Conservation (phyloP, 1,140 invertebrate species). For the Aphelenchoides fujianensis region DNA sequence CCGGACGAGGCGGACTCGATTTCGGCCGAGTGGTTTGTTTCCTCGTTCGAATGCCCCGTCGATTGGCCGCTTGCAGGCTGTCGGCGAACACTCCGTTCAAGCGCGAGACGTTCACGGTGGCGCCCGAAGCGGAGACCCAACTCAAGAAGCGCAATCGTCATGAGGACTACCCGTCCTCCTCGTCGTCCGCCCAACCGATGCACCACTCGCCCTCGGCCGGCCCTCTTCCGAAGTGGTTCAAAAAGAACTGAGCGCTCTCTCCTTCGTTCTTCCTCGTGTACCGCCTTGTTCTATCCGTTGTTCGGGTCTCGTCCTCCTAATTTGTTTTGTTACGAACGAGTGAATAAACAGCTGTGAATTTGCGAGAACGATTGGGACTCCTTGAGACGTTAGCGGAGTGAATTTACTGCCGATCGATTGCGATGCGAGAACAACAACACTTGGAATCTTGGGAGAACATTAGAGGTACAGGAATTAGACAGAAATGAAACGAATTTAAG, state of each 20-base stretch:
- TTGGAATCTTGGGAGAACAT: too few relatives aligned
- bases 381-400: too few relatives aligned
- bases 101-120: background rate
- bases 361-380: too few relatives aligned
- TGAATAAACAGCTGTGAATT: too few relatives aligned
- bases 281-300: too few relatives aligned
- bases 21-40: background rate
- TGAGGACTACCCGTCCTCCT: too few relatives aligned
- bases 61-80: background rate
- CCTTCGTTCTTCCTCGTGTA: background rate
- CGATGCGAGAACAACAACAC: too few relatives aligned
- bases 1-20: background rate
- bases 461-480: too few relatives aligned
- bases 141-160: conserved; percentile 2
- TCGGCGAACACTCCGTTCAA: background rate
- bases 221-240: conserved; percentile 5
- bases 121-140: background rate
- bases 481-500: too few relatives aligned
- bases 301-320: too few relatives aligned
- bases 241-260: background rate
- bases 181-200: background rate
- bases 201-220: background rate
- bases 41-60: background rate
- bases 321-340: too few relatives aligned
- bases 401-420: too few relatives aligned